Evolutionary conservation across 2,888 invertebrate genomes (phyloP).

Genomic region (Ditylenchus weischeri): DNA sequence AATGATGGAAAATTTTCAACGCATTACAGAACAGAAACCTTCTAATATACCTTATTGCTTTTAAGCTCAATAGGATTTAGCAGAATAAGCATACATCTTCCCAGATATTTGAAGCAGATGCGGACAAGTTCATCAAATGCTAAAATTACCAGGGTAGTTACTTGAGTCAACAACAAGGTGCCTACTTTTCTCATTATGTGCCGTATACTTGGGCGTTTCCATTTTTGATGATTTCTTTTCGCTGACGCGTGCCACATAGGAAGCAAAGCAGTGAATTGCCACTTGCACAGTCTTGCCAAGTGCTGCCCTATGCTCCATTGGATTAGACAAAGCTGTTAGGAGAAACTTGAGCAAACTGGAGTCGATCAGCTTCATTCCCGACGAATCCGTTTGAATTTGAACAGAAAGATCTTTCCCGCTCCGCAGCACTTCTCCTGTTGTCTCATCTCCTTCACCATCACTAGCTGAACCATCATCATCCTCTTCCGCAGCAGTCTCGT

Average conservation of each 20-base stretch:
- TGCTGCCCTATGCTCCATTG: slow-evolving; percentile 19
- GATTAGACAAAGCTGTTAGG: slow-evolving; percentile 24
- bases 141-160: slow-evolving; percentile 12
- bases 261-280: slow-evolving; percentile 49
- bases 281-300: slow-evolving; percentile 38
- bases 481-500: slow-evolving; percentile 18
- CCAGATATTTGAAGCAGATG: slow-evolving; percentile 47
- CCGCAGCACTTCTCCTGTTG: not conserved
- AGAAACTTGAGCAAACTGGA: slow-evolving; percentile 23
- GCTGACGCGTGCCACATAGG: slow-evolving; percentile 51
- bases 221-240: slow-evolving; percentile 10
- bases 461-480: not conserved
- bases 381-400: slow-evolving; percentile 15
- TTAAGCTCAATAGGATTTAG: slow-evolving; percentile 30
- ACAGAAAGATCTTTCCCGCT: slow-evolving; percentile 11
- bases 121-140: slow-evolving; percentile 51
- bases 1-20: too few species aligned
- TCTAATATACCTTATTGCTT: slow-evolving; percentile 1
- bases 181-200: slow-evolving; percentile 34
- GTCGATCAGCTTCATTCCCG: slow-evolving; percentile 28
- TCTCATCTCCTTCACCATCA: slow-evolving; percentile 16
- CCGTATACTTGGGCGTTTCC: not conserved
- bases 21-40: too few species aligned
- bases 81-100: slow-evolving; percentile 38
- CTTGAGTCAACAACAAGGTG: slow-evolving; percentile 44